These are phyloP conservation scores for Operophtera brumata DNA, from an alignment of 2,888 invertebrate species.

Conservation along the genomic window DNA sequence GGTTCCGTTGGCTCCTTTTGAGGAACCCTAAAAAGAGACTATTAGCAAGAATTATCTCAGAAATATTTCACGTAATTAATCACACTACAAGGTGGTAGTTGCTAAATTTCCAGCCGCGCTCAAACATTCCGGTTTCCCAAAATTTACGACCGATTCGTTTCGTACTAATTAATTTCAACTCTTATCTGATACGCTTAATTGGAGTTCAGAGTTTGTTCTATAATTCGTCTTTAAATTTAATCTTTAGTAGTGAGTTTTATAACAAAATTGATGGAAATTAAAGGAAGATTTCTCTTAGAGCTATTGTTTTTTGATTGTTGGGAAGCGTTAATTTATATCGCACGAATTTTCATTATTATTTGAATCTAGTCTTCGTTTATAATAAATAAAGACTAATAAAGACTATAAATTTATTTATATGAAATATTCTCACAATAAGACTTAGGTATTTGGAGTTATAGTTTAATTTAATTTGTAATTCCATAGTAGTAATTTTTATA, in stretches of 20 bases:
- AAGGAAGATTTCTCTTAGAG: slow-evolving; percentile 16
- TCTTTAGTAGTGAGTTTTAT: slow-evolving; percentile 40
- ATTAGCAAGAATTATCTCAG: slow-evolving; percentile 15
- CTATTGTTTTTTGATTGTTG: slow-evolving; percentile 1
- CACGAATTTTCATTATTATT: neutral
- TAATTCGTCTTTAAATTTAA: slow-evolving; percentile 52
- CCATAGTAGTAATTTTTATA: too few relatives aligned
- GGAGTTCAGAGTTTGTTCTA: slow-evolving; percentile 55
- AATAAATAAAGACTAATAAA: too few relatives aligned
- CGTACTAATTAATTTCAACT: slow-evolving; percentile 66
- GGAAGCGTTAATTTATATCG: neutral
- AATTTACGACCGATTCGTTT: slow-evolving; percentile 62
- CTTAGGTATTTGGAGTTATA: too few relatives aligned
- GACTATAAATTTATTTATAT: too few relatives aligned
- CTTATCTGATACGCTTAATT: slow-evolving; percentile 63
- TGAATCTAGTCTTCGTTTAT: too few relatives aligned
- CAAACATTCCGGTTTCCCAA: slow-evolving; percentile 47
- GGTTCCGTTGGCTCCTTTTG: too few relatives aligned
- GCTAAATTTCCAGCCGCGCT: slow-evolving; percentile 43
- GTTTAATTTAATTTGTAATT: too few relatives aligned
- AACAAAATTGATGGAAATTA: slow-evolving; percentile 30
- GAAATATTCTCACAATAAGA: too few relatives aligned
- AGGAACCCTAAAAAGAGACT: too few relatives aligned
- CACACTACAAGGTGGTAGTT: slow-evolving; percentile 35
- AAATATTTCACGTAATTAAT: slow-evolving; percentile 41